Conservation (phyloP, 2,888 invertebrate species). For the Apoderus coryli region DNA sequence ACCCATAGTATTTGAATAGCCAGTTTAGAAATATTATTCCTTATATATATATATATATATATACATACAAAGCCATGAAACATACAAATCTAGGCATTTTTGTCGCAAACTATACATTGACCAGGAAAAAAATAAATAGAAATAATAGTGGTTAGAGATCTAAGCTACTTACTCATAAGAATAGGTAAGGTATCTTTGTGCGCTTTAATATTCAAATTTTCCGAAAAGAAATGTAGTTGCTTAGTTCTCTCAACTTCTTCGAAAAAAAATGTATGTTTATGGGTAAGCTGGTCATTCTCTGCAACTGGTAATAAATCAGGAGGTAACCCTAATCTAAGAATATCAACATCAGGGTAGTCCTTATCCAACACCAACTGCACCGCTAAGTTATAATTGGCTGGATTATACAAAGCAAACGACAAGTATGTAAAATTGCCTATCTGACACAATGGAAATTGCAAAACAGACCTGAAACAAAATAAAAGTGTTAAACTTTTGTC, state of each 20-base stretch:
- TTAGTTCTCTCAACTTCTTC: slow-evolving; percentile 10
- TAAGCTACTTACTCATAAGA: too few relatives aligned
- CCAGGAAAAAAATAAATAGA: too few relatives aligned
- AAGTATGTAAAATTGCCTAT: slow-evolving; percentile 51
- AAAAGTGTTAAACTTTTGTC: too few relatives aligned
- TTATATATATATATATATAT: too few relatives aligned
- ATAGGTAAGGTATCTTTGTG: slow-evolving; percentile 39
- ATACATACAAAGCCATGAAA: too few relatives aligned
- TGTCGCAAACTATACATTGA: too few relatives aligned
- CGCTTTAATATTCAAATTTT: slow-evolving; percentile 22
- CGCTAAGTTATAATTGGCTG: slow-evolving; percentile 51
- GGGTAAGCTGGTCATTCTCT: too few relatives aligned
- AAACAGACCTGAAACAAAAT: slow-evolving; percentile 32
- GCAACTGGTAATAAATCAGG: slow-evolving; percentile 26
- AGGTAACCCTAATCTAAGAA: slow-evolving; percentile 37
- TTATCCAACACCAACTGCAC: slow-evolving; percentile 57
- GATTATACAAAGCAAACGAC: slow-evolving; percentile 58
- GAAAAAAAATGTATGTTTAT: slow-evolving; percentile 13
- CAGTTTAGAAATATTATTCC: too few relatives aligned
- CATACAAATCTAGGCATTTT: too few relatives aligned
- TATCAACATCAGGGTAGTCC: slow-evolving; percentile 46
- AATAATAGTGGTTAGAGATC: too few relatives aligned
- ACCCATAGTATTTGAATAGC: too few relatives aligned
- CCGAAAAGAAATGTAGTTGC: slow-evolving; percentile 16
- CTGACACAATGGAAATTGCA: slow-evolving; percentile 59